Evolutionary conservation across 2,113 vertebrate species (phyloP), one percentile per base, ranked within the genome.

Genomic region (Myotis yumanensis): DNA sequence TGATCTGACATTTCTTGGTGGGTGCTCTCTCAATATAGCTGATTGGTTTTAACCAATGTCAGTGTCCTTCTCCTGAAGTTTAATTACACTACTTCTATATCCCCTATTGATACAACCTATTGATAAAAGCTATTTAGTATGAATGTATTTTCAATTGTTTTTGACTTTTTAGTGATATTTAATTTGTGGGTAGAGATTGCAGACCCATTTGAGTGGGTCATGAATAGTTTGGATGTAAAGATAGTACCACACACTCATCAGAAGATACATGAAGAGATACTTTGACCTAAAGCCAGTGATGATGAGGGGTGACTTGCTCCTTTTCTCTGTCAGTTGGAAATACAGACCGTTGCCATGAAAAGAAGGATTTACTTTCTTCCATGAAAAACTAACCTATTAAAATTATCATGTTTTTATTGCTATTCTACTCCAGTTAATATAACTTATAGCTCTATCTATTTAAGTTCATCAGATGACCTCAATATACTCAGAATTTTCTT

Each of bases 121-220:
- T 73, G 18, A 30, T n/a, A 35, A 46, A 62, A 92, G 17, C 83
- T 84, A 5, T 20, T 75, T 75, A 20, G 14, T 64, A 8, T 43
- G 35, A 64, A 12, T 68, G 22, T 68, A 8, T 77, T 94, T 90
- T 84, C 80, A 37, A 0, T 79, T 82, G 23, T 32, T 59, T 59
- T 84, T 95, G 17, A 64, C 25, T 14, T 73, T 73, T 59, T 28
- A 59, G n/a, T 91, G 88, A 68, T 57, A n/a, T 68, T 37, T 86
- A 37, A n/a, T 62, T n/a, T 86, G 43, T 62, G 51, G 11, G 43
- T 94, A 51, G 90, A 69, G 32, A 83, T 37, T 75, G 28, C 25
- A 69, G 73, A 35, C 69, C 32, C 62, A 20, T 57, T 64, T 54
- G 40, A 76, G 7, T 64, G 37, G 87, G 35, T 86, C 14, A 11